Conservation (phyloP, 2,113 vertebrate species). For the Oreocharis arfaki region DNA sequence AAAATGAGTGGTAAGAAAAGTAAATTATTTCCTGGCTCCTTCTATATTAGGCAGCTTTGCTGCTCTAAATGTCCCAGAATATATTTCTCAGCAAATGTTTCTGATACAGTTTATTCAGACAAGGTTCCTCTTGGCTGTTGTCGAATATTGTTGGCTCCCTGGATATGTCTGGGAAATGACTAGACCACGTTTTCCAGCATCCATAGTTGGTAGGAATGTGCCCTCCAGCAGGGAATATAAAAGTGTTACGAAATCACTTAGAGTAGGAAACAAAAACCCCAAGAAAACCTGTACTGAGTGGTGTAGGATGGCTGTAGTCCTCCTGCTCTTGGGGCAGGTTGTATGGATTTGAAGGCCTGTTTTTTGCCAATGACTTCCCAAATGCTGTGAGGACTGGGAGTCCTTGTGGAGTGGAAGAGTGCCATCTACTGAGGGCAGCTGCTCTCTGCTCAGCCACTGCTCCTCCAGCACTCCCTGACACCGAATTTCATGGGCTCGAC, state of each 20-base stretch:
- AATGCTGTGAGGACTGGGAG: fast-evolving
- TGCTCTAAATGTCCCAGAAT: background rate
- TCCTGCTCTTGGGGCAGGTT: background rate
- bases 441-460: background rate
- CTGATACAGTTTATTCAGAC: background rate
- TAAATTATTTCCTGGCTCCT: background rate
- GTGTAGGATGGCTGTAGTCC: background rate
- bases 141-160: background rate
- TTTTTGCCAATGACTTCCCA: background rate
- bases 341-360: background rate
- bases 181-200: background rate
- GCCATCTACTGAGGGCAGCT: conserved; percentile 26
- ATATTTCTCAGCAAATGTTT: background rate
- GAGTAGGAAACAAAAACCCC: background rate
- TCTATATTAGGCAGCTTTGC: background rate
- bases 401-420: background rate
- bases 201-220: background rate
- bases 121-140: background rate
- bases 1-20: background rate
- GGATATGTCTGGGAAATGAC: background rate
- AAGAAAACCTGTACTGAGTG: fast-evolving
- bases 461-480: fast-evolving
- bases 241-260: background rate
- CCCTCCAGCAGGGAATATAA: background rate
- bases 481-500: fast-evolving